Conservation (phyloP, 2,888 invertebrate species). For the Coelinius sp. region DNA sequence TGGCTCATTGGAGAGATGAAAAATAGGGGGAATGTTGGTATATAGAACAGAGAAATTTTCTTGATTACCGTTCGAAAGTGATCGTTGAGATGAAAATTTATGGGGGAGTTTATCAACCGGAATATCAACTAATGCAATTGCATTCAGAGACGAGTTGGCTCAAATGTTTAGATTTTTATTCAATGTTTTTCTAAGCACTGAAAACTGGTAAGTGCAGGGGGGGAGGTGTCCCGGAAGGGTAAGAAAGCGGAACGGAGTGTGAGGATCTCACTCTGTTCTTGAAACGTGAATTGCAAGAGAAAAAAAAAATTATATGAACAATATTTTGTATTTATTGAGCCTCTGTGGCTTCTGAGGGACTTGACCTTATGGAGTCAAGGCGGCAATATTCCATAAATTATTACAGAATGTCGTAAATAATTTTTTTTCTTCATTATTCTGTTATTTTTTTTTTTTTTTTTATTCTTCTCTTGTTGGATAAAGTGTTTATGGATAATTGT, state of each 20-base stretch:
- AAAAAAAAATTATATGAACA: background rate
- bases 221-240: conserved; percentile 65
- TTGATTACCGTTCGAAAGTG: conserved; percentile 10
- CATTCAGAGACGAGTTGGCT: background rate
- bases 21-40: too few relatives aligned
- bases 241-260: conserved; percentile 67
- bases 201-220: background rate
- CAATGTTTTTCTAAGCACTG: background rate
- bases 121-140: conserved; percentile 5
- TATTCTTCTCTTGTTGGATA: background rate
- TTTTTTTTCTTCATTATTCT: background rate
- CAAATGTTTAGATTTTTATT: background rate
- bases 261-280: background rate
- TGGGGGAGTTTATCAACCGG: conserved; percentile 12
- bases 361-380: conserved; percentile 12
- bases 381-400: background rate
- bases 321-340: background rate
- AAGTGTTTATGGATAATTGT: background rate
- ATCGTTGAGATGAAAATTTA: conserved; percentile 10
- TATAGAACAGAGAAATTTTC: conserved; percentile 23
- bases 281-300: background rate
- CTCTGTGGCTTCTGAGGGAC: background rate
- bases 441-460: background rate
- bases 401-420: background rate
- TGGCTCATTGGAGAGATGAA: too few relatives aligned